These are phyloP conservation scores for Epinephelus awoara DNA, from an alignment of 2,797 vertebrate species.

Conservation along the genomic window DNA sequence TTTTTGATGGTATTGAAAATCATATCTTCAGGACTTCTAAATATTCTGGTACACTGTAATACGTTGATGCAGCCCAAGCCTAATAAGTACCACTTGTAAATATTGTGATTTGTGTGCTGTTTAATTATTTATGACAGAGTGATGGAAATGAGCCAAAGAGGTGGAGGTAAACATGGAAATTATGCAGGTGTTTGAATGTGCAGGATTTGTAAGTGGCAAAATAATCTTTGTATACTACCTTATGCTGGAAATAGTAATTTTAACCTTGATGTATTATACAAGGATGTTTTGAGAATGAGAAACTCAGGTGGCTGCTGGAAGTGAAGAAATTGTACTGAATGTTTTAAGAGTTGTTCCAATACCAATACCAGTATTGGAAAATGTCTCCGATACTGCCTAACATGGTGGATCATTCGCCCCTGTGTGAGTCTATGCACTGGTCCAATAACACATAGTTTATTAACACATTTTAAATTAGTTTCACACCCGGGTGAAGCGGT, in stretches of 20 bases:
- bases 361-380: too few relatives aligned
- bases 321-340: conserved; percentile 1
- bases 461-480: too few relatives aligned
- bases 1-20: too few relatives aligned
- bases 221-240: neutral
- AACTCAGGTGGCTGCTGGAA: conserved; percentile 7
- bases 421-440: too few relatives aligned
- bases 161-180: neutral
- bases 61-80: too few relatives aligned
- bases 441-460: too few relatives aligned
- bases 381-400: too few relatives aligned
- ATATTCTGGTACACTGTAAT: too few relatives aligned
- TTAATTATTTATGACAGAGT: conserved; percentile 6
- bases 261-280: neutral
- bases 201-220: neutral
- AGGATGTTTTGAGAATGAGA: conserved; percentile 8
- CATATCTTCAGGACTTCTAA: too few relatives aligned
- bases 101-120: conserved; percentile 11
- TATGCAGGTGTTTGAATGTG: conserved; percentile 21
- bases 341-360: conserved; percentile 1
- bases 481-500: too few relatives aligned
- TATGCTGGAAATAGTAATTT: neutral
- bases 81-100: neutral
- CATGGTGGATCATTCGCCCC: too few relatives aligned
- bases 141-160: neutral